Base-by-base conservation (phyloP, 2,797 vertebrate species). In the Streptopelia turtur region DNA sequence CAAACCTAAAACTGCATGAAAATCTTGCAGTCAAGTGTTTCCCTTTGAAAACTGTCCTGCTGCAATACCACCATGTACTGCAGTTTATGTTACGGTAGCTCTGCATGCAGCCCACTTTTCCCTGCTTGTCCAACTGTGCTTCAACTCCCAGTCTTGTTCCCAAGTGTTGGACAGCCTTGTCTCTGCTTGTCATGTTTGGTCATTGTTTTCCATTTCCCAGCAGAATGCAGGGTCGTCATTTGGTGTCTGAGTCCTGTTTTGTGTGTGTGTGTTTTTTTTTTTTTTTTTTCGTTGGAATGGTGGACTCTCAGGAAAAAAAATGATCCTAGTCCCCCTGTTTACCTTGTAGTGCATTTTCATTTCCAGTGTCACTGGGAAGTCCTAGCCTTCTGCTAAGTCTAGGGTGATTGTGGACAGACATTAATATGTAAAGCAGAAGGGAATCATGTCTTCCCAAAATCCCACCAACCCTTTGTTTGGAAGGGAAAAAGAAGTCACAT, bases 21-120 rank as follows among this genome's bases (percentile, higher is more conserved):
- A 83, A 22, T 61, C 14, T 13, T 65, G 41, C 22, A 66, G 17
- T 61, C 9, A 41, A 39, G 24, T n/a, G 21, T 2, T 1, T 74
- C 22, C 4, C 8, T 76, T 72, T 69, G 47, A 49, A 76, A 76
- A 28, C 25, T 61, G 8, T 30, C 5, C 13, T 70, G 35, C 20
- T 2, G 1, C 35, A 45, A 0, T 35, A 23, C 13, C 1, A 3
- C 9, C 1, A 2, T 1, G 2, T 87, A 24, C 10, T 71, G 31
- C 25, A 41, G 12, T 65, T 55, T 81, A 23, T 72, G 28, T 41
- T 71, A 13, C 3, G 13, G 53, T 39, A 64, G 24, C 8, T 78
- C 11, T 57, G 21, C 4, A 0, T 30, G 31, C 28, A 50, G 11
- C 5, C 45, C 1, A 37, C 31, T 47, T 5, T 55, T 45, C 27